Evolutionary conservation across 2,113 vertebrate species (phyloP).

Genomic region (Felis catus): F.catus_Fca126_mat1.0 CM031423.1:88626501-88627000

Average conservation of each 20-base stretch:
- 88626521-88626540: background rate
- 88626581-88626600: background rate
- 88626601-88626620: background rate
- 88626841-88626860: accelerated
- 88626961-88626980: background rate
- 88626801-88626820: background rate
- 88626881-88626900: background rate
- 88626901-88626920: background rate
- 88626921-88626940: accelerated
- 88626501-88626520: background rate
- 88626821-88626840: accelerated
- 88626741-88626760: background rate
- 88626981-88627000: background rate
- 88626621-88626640: background rate
- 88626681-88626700: background rate
- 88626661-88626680: background rate
- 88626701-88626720: background rate
- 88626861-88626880: accelerated
- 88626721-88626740: background rate
- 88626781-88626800: accelerated
- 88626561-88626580: background rate
- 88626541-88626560: background rate
- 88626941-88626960: background rate
- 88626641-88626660: background rate
- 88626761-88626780: background rate